Base-by-base conservation (phyloP, 2,113 vertebrate genomes). In the Machaerirhynchus nigripectus region DNA sequence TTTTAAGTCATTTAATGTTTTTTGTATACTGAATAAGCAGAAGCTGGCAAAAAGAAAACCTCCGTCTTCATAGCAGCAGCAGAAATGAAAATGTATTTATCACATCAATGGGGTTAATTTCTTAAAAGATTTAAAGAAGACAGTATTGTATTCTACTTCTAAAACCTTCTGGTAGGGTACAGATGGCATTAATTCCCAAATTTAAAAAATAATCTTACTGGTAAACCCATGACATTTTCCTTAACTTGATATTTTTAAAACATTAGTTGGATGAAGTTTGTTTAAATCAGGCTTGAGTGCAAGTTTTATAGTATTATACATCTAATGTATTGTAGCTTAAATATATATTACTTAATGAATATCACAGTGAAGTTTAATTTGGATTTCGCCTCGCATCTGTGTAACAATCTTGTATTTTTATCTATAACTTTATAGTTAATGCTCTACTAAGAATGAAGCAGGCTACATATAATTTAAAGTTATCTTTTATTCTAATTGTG, bases 21-120 rank as follows among this genome's bases (percentile, higher is more conserved):
- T 94, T 89, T 70, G 18, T 85, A 15, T 50, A 30, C 19, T 70
- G 33, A 91, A 35, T 68, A 82, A 83, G 14, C 44, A 40, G 39
- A 91, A 88, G 24, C 1, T 83, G 50, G 35, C 46, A 89, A 79
- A 95, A 91, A 74, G 55, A 70, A 20, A 74, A 11, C 9, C 69
- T 83, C 50, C 11, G 4, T 79, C 15, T 74, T 91, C 39, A 12
- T 77, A 77, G 9, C 78, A 89, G 33, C 59, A 93, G 46, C 35
- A 95, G 67, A 87, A 94, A 63, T 94, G 31, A 76, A 94, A 91
- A 64, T 46, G 11, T n/a, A 61, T 87, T 89, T 73, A 46, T 89
- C 68, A 74, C 19, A 63, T 73, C n/a, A 65, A 11, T 63, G 19
- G 13, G 17, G 9, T 16, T 70, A 88, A 44, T 93, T 83, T 86